Base-by-base conservation (phyloP, 2,888 invertebrate species). In the Unio delphinus region DNA sequence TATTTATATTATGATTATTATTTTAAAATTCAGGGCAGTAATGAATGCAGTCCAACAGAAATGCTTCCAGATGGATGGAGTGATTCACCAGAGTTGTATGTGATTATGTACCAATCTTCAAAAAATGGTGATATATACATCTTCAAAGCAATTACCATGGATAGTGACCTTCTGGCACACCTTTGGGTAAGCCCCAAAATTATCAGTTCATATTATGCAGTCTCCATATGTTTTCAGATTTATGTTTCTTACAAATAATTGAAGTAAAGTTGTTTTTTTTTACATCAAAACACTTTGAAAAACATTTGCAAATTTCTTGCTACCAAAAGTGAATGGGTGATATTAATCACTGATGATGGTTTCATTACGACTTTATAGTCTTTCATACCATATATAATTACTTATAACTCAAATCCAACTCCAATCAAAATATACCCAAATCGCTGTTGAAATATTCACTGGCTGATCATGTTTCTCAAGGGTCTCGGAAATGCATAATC, bases 51-150 rank as follows among this genome's bases (percentile, higher is more conserved):
- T 34, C 57, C 55, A 34, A 70, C 78, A 57, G 96, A 96, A 89
- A 87, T 94, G 60, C 89, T 96, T 23, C 95, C 96, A 3, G 91
- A 92, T 57, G 93, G 93, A 60, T 96, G 96, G 96, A 95, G 94
- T 88, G 91, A 91, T 62, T 70, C 73, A 55, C 91, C 91, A 61
- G 92, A 93, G n/a, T 92, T 92, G 77, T 95, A 95, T 86, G 92
- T 94, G 0, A 88, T 96, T 34, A 92, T 95, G 81, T 96, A 96
- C 89, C 65, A 65, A 30, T 63, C 64, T 15, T 67, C 95, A 88
- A 57, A 71, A 26, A 67, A 69, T 15, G 65, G 71, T 3, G 63
- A 69, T 11, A 63, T 71, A 0, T 82, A 76, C 61, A 59, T 83
- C 11, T 71, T 85, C 23, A 84, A 85, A 74, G 77, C 82, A 15